Base-by-base conservation (phyloP, 2,113 vertebrate species). In the Columba livia region DNA sequence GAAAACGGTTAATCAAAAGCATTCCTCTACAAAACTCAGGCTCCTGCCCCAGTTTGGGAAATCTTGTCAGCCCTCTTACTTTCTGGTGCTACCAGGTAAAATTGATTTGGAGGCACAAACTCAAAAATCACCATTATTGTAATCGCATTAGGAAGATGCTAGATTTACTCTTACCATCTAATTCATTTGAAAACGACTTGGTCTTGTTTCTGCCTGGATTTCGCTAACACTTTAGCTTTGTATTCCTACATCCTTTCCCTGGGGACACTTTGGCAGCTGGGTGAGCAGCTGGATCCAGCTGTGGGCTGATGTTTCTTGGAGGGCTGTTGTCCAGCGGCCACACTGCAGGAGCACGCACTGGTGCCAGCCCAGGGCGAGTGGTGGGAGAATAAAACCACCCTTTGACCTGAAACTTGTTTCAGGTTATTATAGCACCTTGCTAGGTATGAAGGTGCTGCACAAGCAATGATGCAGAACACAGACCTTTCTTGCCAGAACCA, bases 11-110 rank as follows among this genome's bases (percentile, higher is more conserved):
- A 36, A 85, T 38, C 31, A 11, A 86, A 85, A 31, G 47, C 53
- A 19, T 51, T 44, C 18, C 47, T n/a, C 47, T 40, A 48, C 51
- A 16, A 16, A 69, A 56, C 7, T 3, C 1, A 0, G 11, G 54
- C 5, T 16, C 11, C 38, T 25, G 44, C 38, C 29, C n/a, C 13
- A 2, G 19, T 15, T 14, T 5, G 12, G n/a, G 14, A 8, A 26
- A 32, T 5, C 20, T 2, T 19, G 47, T 2, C 50, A n/a, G 13
- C 62, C 25, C 26, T 57, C 66, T 71, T 0, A 0, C 11, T 36
- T 21, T 24, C 17, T 9, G 23, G 53, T 5, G 67, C 48, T 25
- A 7, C 4, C 82, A 31, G 61, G 40, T 18, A 24, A 74, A 71
- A 40, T 7, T 0, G 11, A 51, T 48, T 8, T 29, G 36, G 75